Percentiles rank a stretch among this genome's conserved stretches.
These are phyloP conservation scores for Kradibia gibbosae DNA, from an alignment of 1,140 invertebrate species.

Conservation along the genomic window DNA sequence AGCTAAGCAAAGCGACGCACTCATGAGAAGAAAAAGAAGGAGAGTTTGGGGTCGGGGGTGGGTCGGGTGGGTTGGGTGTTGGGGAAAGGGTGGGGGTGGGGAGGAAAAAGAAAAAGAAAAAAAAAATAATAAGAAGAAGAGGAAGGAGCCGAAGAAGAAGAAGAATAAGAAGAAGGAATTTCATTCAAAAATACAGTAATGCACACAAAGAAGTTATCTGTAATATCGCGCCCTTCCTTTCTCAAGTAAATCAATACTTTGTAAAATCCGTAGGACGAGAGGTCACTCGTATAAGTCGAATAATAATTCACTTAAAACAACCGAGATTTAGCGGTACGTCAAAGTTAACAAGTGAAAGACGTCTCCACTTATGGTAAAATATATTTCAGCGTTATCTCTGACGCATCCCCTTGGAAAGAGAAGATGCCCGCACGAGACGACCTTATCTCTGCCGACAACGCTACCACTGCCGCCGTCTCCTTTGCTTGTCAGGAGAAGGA, in stretches of 20 bases:
- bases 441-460: background rate
- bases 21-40: too few relatives aligned
- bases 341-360: background rate
- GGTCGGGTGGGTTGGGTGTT: too few relatives aligned
- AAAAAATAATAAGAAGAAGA: too few relatives aligned
- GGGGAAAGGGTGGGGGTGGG: too few relatives aligned
- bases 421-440: background rate
- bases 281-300: background rate
- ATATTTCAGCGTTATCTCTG: background rate
- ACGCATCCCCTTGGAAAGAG: background rate
- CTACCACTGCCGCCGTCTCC: background rate
- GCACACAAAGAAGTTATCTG: background rate
- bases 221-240: background rate
- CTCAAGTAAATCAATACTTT: background rate
- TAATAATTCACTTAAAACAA: background rate
- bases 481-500: slow-evolving; percentile 35
- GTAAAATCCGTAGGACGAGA: background rate
- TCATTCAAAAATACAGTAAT: background rate
- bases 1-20: too few relatives aligned
- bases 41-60: too few relatives aligned
- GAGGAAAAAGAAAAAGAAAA: too few relatives aligned
- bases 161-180: too few relatives aligned
- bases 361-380: background rate
- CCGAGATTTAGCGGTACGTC: background rate
- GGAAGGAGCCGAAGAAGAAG: too few relatives aligned